Evolutionary conservation across 2,113 vertebrate species (phyloP).

Genomic region (Rousettus leschenaultii): DNA sequence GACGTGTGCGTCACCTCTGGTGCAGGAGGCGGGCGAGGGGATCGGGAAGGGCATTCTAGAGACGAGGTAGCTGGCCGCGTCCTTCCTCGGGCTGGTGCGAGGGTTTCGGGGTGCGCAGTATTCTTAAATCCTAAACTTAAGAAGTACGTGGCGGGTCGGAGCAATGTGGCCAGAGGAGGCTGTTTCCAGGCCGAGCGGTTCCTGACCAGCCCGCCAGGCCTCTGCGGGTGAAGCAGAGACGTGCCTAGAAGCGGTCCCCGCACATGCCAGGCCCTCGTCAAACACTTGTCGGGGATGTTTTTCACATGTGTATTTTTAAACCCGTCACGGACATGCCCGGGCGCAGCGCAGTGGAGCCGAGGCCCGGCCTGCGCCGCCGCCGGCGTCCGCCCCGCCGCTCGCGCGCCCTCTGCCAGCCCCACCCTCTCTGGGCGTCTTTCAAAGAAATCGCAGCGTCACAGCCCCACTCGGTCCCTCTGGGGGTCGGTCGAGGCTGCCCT

Average conservation of each 20-base stretch:
- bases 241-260: not conserved
- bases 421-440: not conserved
- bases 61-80: fast-evolving
- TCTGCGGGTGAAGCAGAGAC: not conserved
- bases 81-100: not conserved
- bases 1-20: fast-evolving
- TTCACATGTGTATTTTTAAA: not conserved
- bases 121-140: not conserved
- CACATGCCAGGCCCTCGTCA: not conserved
- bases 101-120: not conserved
- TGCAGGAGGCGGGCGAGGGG: not conserved
- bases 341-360: not conserved
- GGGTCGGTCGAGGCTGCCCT: not conserved
- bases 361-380: not conserved
- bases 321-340: not conserved
- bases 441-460: not conserved
- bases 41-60: not conserved
- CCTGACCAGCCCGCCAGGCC: fast-evolving
- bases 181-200: not conserved
- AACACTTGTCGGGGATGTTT: not conserved
- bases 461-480: not conserved
- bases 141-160: not conserved
- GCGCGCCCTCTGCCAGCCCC: not conserved
- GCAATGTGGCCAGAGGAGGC: not conserved
- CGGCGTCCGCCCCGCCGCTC: fast-evolving